Conservation (phyloP, 37 sponge, comb jelly and placozoan genomes). For the Hormiphora californensis region DNA sequence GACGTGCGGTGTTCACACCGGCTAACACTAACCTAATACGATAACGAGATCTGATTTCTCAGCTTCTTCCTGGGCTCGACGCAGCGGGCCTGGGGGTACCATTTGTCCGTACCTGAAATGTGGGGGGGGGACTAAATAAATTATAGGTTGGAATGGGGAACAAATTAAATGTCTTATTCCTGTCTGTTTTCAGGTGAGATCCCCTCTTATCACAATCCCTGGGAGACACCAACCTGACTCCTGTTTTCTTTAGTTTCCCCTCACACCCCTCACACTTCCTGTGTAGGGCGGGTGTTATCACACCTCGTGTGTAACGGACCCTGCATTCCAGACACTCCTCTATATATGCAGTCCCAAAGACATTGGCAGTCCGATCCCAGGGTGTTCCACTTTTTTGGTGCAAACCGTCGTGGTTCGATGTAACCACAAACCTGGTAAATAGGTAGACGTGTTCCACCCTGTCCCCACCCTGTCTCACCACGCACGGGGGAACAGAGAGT, state of each 20-base stretch:
- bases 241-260: slow-evolving; percentile 58
- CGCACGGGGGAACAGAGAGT: too few species aligned
- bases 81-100: slow-evolving; percentile 46
- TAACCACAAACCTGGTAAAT: slow-evolving; percentile 50
- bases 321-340: slow-evolving; percentile 56
- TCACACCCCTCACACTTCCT: slow-evolving; percentile 32
- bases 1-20: background rate
- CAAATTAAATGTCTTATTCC: too few species aligned
- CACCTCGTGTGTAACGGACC: slow-evolving; percentile 1
- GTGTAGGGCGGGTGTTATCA: slow-evolving; percentile 48
- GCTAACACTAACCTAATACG: slow-evolving; percentile 40
- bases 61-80: slow-evolving; percentile 47
- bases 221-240: too few species aligned
- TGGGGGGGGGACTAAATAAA: too few species aligned
- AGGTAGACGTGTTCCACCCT: too few species aligned
- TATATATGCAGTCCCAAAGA: slow-evolving; percentile 55
- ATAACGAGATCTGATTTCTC: slow-evolving; percentile 52
- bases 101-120: slow-evolving; percentile 54
- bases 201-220: too few species aligned
- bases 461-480: too few species aligned
- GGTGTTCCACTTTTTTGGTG: slow-evolving; percentile 58
- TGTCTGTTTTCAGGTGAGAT: too few species aligned
- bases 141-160: too few species aligned
- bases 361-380: slow-evolving; percentile 43
- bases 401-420: slow-evolving; percentile 58